phyloP scores from a whole-genome alignment of 2,113 vertebrate genomes.

The Paralichthys olivaceus region DNA sequence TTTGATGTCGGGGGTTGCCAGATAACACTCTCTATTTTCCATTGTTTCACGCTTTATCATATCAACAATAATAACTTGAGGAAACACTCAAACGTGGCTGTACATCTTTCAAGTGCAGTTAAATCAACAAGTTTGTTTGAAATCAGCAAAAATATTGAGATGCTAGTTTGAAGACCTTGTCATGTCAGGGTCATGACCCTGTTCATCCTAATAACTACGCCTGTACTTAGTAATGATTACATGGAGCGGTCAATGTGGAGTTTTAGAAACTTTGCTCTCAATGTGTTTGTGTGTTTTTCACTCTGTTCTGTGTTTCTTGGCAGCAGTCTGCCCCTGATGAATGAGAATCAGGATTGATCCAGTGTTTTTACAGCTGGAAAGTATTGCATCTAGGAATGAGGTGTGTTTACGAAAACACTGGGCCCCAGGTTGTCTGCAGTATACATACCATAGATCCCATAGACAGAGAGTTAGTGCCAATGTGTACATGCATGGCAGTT shows the following conservation, averaged over 20 bases:
- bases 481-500: slow-evolving; percentile 19
- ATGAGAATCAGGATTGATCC: slow-evolving; percentile 46
- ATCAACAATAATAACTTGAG: not conserved
- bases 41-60: not conserved
- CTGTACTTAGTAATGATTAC: not conserved
- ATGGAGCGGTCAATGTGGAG: not conserved
- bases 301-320: slow-evolving; percentile 58
- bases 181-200: not conserved
- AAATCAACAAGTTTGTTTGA: not conserved
- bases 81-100: not conserved
- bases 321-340: slow-evolving; percentile 48
- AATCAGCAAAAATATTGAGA: no score
- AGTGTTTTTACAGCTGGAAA: slow-evolving; percentile 72
- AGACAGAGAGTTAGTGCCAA: slow-evolving; percentile 4
- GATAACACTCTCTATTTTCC: not conserved
- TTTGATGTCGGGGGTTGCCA: not conserved
- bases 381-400: slow-evolving; percentile 56
- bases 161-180: not conserved
- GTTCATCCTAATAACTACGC: not conserved
- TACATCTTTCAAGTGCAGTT: not conserved
- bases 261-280: not conserved
- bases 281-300: slow-evolving; percentile 9
- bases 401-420: slow-evolving; percentile 58
- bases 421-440: slow-evolving; percentile 49
- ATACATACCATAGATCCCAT: slow-evolving; percentile 32